Conservation (phyloP, 2,888 invertebrate species). For the Oscheius sp. region DNA sequence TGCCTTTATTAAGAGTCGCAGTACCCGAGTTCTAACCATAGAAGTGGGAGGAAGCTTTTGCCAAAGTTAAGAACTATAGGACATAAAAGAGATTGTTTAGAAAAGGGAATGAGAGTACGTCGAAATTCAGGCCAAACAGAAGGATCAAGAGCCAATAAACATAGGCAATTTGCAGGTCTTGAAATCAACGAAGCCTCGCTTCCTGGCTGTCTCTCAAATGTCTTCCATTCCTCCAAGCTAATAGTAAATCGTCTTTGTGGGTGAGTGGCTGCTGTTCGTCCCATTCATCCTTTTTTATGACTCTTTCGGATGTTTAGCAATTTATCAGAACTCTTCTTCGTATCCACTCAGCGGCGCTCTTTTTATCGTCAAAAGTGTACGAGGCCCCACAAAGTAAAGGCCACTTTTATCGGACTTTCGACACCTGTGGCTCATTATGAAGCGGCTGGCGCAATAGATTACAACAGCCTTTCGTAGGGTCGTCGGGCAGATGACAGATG, state of each 20-base stretch:
- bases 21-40: too few relatives aligned
- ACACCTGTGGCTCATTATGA: constrained; percentile 28
- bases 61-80: too few relatives aligned
- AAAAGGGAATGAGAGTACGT: too few relatives aligned
- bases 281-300: neutral
- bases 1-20: too few relatives aligned
- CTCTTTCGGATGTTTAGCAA: constrained; percentile 16
- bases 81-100: too few relatives aligned
- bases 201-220: constrained; percentile 61
- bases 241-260: constrained; percentile 56
- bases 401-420: too few relatives aligned
- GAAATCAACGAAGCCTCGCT: constrained; percentile 45
- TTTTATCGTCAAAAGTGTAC: too few relatives aligned
- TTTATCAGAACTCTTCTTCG: neutral
- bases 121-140: too few relatives aligned
- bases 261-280: constrained; percentile 35
- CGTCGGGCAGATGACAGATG: constrained; percentile 2
- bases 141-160: neutral
- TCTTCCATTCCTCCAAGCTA: constrained; percentile 51
- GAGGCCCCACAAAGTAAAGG: too few relatives aligned
- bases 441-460: constrained; percentile 25
- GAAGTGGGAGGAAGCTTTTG: too few relatives aligned
- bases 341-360: too few relatives aligned
- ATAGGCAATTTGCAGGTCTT: constrained; percentile 42
- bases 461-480: constrained; percentile 13